Conservation (phyloP, 2,797 vertebrate genomes). For the Mallotus villosus region DNA sequence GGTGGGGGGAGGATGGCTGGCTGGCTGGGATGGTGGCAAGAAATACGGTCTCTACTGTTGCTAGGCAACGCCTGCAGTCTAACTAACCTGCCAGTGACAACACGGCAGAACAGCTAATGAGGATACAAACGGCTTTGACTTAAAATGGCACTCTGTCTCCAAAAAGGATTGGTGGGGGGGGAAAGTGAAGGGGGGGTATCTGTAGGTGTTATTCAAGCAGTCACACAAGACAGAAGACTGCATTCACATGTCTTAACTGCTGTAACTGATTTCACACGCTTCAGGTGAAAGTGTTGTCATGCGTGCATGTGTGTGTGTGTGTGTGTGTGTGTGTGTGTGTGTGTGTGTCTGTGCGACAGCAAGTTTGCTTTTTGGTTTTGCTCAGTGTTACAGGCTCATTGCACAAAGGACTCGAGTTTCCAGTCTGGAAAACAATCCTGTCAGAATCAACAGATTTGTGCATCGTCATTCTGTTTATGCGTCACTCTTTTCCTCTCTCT, state of each 20-base stretch:
- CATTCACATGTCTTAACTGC: neutral
- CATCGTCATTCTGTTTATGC: constrained; percentile 30
- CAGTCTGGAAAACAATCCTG: neutral
- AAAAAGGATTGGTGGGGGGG: constrained; percentile 29
- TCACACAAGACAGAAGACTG: neutral
- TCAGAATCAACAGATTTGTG: constrained; percentile 39
- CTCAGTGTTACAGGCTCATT: neutral
- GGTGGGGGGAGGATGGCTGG: no score
- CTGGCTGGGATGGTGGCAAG: no score
- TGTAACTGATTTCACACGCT: neutral
- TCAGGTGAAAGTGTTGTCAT: neutral
- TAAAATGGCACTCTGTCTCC: constrained; percentile 44
- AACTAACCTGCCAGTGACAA: constrained; percentile 67
- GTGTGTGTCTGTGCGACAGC: neutral
- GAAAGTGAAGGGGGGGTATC: neutral
- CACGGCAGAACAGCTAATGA: constrained; percentile 68
- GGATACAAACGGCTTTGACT: constrained; percentile 64
- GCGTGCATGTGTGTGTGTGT: neutral
- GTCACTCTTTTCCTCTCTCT: constrained; percentile 8
- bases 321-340: neutral
- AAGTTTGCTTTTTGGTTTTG: neutral
- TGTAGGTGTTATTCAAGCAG: neutral
- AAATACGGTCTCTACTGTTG: constrained; percentile 64
- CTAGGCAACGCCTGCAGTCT: constrained; percentile 72
- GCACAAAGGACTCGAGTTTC: neutral